Evolutionary conservation across 1,140 invertebrate genomes (phyloP).

Genomic region (Penaeus vannamei): DNA sequence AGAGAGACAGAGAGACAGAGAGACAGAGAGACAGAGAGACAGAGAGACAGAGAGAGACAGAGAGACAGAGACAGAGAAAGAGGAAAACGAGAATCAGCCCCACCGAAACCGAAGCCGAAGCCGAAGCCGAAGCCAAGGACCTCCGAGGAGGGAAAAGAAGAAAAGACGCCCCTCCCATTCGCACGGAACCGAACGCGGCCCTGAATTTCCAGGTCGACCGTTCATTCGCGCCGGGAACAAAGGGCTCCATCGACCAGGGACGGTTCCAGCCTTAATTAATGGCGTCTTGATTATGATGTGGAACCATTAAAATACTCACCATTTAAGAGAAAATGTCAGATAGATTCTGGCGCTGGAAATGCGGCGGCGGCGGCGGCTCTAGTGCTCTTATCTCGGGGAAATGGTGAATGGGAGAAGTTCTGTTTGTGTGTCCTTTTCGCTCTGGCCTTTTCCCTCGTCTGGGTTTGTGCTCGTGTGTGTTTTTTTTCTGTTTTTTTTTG

Average conservation of each 20-base stretch:
- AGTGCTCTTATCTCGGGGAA: no score
- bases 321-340: conserved; percentile 40
- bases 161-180: neutral
- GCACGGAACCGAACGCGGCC: neutral
- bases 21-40: no score
- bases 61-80: no score
- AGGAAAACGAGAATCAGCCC: neutral
- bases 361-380: no score
- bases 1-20: no score
- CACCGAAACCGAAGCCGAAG: conserved; percentile 13
- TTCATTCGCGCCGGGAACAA: conserved; percentile 49
- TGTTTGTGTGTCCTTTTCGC: no score
- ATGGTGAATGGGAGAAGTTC: no score
- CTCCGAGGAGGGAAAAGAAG: no score
- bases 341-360: neutral
- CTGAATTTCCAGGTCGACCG: conserved; percentile 46
- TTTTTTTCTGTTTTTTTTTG: no score
- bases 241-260: conserved; percentile 50
- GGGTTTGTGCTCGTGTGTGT: no score
- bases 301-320: conserved; percentile 46
- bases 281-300: conserved; percentile 55
- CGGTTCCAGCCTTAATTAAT: conserved; percentile 56
- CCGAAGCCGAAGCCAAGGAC: conserved; percentile 1
- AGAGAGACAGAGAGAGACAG: no score
- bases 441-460: no score